Evolutionary conservation across 2,113 vertebrate genomes (phyloP).

Genomic region (Hippolais icterina): DNA sequence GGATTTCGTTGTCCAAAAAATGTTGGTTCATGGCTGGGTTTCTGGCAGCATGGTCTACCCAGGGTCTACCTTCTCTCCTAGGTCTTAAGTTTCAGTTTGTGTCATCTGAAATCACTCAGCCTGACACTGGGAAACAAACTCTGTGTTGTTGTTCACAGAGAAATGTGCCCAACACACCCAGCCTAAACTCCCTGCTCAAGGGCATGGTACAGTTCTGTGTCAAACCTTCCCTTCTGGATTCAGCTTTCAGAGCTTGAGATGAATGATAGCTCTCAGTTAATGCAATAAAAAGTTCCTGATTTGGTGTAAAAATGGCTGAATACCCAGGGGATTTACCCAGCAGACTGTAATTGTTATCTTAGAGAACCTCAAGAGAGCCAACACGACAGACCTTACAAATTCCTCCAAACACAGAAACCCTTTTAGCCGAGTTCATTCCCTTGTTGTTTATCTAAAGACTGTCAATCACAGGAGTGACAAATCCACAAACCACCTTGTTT

Average conservation of each 20-base stretch:
- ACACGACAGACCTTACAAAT: not conserved
- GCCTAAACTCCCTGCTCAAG: not conserved
- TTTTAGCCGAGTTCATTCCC: not conserved
- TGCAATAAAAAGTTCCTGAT: not conserved
- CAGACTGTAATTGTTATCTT: not conserved
- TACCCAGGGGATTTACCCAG: not conserved
- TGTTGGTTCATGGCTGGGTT: not conserved
- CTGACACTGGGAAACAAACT: not conserved
- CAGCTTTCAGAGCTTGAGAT: not conserved
- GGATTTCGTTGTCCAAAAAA: not conserved
- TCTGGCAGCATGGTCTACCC: not conserved
- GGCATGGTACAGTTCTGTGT: accelerated
- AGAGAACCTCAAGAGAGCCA: not conserved
- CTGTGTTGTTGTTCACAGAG: not conserved
- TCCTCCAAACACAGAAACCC: not conserved
- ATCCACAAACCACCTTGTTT: not conserved
- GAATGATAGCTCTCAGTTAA: not conserved
- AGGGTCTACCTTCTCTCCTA: too few species aligned
- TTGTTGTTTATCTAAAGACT: not conserved
- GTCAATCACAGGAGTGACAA: not conserved
- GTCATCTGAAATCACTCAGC: not conserved
- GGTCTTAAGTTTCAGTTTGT: not conserved
- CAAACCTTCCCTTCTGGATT: not conserved
- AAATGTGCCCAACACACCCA: accelerated
- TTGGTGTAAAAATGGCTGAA: not conserved